A percentile compares a stretch with the other conserved stretches of the same genome.
phyloP scores from a whole-genome alignment of 2,113 vertebrate species.

The Neoarius graeffei region DNA sequence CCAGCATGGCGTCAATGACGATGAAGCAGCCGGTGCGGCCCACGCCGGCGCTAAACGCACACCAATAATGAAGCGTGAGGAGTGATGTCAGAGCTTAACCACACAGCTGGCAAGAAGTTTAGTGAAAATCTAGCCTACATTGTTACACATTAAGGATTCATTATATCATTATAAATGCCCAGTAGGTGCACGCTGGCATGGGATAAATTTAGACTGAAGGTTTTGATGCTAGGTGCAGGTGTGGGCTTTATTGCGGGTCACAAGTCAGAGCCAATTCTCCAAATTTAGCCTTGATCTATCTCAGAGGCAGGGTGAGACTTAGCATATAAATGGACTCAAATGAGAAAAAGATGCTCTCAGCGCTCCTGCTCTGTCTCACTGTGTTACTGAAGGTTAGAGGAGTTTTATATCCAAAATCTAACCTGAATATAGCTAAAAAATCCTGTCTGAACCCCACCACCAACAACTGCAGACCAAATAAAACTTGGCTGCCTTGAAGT shows the following conservation, averaged over 20 bases:
- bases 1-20: conserved; percentile 96
- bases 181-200: not conserved
- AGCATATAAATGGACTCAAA: conserved; percentile 13
- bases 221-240: not conserved
- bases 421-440: not conserved
- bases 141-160: not conserved
- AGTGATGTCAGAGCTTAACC: conserved; percentile 15
- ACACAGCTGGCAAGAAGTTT: conserved; percentile 4
- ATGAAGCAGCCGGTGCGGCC: conserved; percentile 96
- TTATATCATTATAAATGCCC: not conserved
- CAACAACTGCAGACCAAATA: not conserved
- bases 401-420: not conserved
- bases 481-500: not conserved
- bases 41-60: conserved; percentile 83
- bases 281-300: not conserved
- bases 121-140: not conserved
- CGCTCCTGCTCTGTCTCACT: not conserved
- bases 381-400: conserved; percentile 3
- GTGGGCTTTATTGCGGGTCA: conserved; percentile 7
- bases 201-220: not conserved
- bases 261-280: not conserved
- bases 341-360: not conserved
- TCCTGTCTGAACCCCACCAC: not conserved
- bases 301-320: not conserved
- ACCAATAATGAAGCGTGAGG: conserved; percentile 18